Base-by-base conservation (phyloP, 2,888 invertebrate species). In the Athalia circularis region DNA sequence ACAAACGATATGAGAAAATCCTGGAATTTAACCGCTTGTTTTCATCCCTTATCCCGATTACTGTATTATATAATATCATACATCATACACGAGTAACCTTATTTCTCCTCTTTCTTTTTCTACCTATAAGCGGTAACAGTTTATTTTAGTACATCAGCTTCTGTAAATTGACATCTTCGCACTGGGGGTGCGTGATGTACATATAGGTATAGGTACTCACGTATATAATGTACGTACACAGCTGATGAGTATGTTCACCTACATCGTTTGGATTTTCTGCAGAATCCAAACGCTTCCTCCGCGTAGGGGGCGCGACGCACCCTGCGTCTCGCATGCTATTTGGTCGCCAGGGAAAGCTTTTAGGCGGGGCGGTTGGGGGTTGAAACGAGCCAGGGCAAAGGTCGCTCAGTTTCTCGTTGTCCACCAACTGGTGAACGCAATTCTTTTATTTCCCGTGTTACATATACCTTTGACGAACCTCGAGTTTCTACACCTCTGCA, bases 351-450 rank as follows among this genome's bases (percentile, higher is more conserved):
- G 77, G 74, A 67, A 57, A 75, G 82, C 74, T 80, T 80, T 80
- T 80, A 86, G 82, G 86, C 82, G 83, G 83, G 82, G 83, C 80
- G 82, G 87, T 86, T 87, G 87, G 88, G 88, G 86, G 86, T 86
- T 86, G 86, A 87, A 88, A 88, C 86, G 84, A 87, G 84, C 81
- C 81, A 85, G 85, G 85, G 82, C 85, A 88, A 88, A 88, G 88
- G 87, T 89, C 85, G 86, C 82, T 85, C 89, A 89, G 89, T 88
- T 86, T 84, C 85, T 84, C 83, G 85, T 84, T 84, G 86, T 86
- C 86, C 87, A 83, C 80, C 83, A 82, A 70, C 78, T 79, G 61
- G 81, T 80, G 77, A 80, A 81, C 79, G 72, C 2, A 29, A 29
- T 82, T 80, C 47, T 75, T 75, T 62, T 75, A 75, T 75, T 65